phyloP scores from a whole-genome alignment of 2,888 invertebrate species.

The Reticulitermes lucifugus region DNA sequence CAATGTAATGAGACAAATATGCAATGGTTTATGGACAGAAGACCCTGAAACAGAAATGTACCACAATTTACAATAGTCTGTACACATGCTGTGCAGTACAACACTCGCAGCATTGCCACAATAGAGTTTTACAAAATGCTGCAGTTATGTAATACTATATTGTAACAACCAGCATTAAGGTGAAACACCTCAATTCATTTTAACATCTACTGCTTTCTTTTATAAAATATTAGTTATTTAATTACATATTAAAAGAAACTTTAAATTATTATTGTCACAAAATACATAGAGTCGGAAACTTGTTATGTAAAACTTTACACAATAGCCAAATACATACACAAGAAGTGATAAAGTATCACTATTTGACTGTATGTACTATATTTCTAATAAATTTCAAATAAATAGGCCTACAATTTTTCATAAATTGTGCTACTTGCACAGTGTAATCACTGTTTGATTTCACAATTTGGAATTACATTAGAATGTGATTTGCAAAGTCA shows the following conservation, averaged over 20 bases:
- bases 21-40: conserved; percentile 37
- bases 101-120: conserved; percentile 1
- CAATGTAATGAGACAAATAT: background rate
- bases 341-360: conserved; percentile 30
- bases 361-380: conserved; percentile 41
- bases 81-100: background rate
- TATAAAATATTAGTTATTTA: conserved; percentile 3
- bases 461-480: background rate
- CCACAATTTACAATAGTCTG: conserved; percentile 27
- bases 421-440: conserved; percentile 16
- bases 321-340: conserved; percentile 42
- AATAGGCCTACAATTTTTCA: conserved; percentile 31
- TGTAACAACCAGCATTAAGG: conserved; percentile 38
- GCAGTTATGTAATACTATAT: conserved; percentile 29
- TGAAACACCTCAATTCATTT: conserved; percentile 24
- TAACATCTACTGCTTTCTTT: conserved; percentile 12
- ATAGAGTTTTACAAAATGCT: conserved; percentile 33
- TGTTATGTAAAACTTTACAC: conserved; percentile 50
- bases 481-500: background rate
- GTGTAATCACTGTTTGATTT: background rate
- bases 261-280: conserved; percentile 16
- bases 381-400: conserved; percentile 20
- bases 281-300: conserved; percentile 53
- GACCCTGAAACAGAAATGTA: conserved; percentile 4
- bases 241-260: background rate